Evolutionary conservation across 2,113 vertebrate genomes (phyloP).

Genomic region (Scophthalmus maximus): DNA sequence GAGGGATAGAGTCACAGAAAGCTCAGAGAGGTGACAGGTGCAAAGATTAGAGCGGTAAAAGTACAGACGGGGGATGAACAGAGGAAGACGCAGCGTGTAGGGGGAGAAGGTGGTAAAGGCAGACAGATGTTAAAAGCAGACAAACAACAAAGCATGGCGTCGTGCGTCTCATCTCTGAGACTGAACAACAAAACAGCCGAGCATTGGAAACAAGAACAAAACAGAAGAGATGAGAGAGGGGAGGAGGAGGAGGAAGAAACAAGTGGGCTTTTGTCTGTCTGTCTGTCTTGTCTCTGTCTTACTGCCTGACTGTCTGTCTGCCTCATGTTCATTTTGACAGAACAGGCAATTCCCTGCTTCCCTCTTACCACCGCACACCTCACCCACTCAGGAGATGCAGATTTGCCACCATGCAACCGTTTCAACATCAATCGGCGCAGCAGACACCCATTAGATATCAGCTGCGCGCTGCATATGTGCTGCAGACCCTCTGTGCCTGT

Average conservation of each 20-base stretch:
- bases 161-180: conserved; percentile 53
- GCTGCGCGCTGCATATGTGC: too few relatives aligned
- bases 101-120: conserved; percentile 27
- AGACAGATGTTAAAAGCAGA: conserved; percentile 66
- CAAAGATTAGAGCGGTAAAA: too few relatives aligned
- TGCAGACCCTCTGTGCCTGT: conserved; percentile 30
- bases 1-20: conserved; percentile 6
- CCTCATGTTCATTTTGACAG: conserved; percentile 38
- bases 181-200: conserved; percentile 44
- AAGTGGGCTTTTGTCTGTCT: conserved; percentile 51
- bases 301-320: conserved; percentile 20
- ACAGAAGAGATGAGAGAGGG: conserved; percentile 38
- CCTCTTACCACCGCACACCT: neutral
- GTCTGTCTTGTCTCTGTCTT: conserved; percentile 15
- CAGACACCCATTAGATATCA: too few relatives aligned
- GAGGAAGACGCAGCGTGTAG: too few relatives aligned
- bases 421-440: too few relatives aligned
- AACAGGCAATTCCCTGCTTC: conserved; percentile 6
- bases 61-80: too few relatives aligned
- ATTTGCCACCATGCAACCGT: conserved; percentile 19
- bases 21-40: too few relatives aligned
- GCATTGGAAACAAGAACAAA: conserved; percentile 33
- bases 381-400: conserved; percentile 27
- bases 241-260: conserved; percentile 43
- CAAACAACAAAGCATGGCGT: conserved; percentile 52